phyloP scores from a whole-genome alignment of 2,888 invertebrate genomes.

The Drosophila meridionalis region DNA sequence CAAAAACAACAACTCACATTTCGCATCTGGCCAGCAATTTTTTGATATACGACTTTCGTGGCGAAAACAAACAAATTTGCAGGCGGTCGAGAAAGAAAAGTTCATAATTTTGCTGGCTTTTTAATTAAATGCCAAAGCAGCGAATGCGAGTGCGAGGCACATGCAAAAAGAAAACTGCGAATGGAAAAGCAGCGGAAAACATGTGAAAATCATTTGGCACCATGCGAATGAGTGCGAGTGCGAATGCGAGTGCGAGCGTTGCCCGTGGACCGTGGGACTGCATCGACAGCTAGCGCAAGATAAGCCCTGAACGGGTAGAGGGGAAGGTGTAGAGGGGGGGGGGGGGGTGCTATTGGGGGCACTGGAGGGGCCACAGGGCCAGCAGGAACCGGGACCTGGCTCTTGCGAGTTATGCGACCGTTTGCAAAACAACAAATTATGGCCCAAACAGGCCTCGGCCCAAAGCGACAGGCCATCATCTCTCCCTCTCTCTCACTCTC shows the following conservation, averaged over 20 bases:
- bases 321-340: not conserved
- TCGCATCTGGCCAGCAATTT: conserved; percentile 53
- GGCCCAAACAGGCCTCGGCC: conserved; percentile 66
- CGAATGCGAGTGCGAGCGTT: not conserved
- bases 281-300: conserved; percentile 58
- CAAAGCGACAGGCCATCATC: conserved; percentile 43
- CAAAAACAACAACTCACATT: not conserved
- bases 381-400: conserved; percentile 22
- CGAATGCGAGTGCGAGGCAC: conserved; percentile 32
- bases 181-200: conserved; percentile 58
- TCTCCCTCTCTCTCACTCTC: too few relatives aligned
- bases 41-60: conserved; percentile 68
- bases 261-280: conserved; percentile 44
- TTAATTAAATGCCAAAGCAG: conserved; percentile 69
- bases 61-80: conserved; percentile 70
- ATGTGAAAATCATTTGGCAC: conserved; percentile 78
- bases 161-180: conserved; percentile 64
- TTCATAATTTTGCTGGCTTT: conserved; percentile 74
- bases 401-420: conserved; percentile 69
- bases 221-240: conserved; percentile 39
- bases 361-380: not conserved
- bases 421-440: conserved; percentile 74
- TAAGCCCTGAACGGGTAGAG: conserved; percentile 45
- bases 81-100: conserved; percentile 77
- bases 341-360: not conserved